A percentile compares a stretch with the other conserved stretches of the same genome.
phyloP scores from a whole-genome alignment of 2,797 vertebrate genomes.

The Buphagus erythrorhynchus region DNA sequence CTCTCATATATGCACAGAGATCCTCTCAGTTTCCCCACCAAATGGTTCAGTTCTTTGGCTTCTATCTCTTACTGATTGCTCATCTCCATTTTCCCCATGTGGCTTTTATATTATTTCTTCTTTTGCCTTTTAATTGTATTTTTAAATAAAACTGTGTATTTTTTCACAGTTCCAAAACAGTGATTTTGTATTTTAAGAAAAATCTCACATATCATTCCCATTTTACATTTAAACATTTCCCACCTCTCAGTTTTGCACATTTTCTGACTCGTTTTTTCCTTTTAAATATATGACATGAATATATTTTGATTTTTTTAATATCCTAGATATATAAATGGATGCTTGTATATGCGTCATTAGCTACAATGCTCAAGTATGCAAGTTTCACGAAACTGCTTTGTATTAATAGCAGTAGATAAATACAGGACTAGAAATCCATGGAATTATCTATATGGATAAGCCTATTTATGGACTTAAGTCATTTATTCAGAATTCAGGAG shows the following conservation, averaged over 20 bases:
- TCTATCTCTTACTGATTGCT: not conserved
- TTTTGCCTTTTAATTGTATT: not conserved
- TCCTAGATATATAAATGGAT: not conserved
- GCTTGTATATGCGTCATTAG: not conserved
- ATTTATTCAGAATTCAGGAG: not conserved
- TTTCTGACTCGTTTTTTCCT: not conserved
- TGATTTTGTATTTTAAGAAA: not conserved
- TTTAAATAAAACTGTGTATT: not conserved
- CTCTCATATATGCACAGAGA: not conserved
- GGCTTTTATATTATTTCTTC: not conserved
- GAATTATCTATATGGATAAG: not conserved
- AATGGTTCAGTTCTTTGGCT: not conserved
- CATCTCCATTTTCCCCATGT: not conserved
- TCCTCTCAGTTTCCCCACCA: not conserved
- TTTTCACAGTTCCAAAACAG: not conserved
- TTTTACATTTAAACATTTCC: not conserved
- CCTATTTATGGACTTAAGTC: not conserved
- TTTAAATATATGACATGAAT: not conserved
- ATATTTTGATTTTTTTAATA: not conserved
- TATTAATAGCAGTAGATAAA: not conserved
- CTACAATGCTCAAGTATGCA: not conserved
- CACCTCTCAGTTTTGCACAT: not conserved
- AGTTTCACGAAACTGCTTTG: not conserved
- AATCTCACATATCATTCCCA: not conserved
- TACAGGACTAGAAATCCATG: not conserved